A percentile compares a stretch with the other conserved stretches of the same genome.
Conservation (phyloP, 2,113 vertebrate species). For the Lanius collurio region DNA sequence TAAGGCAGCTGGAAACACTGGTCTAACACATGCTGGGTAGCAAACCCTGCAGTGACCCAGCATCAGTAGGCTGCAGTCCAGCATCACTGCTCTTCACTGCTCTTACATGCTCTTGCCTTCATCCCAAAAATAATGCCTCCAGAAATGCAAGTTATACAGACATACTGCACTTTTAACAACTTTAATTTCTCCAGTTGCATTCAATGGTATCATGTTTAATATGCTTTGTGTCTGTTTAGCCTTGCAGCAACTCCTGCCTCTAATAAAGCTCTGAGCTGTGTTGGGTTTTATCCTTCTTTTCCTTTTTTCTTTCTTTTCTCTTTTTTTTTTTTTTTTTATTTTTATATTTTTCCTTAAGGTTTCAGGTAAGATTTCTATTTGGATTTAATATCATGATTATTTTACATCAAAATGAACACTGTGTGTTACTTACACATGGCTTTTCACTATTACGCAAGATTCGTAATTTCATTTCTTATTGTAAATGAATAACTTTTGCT, state of each 20-base stretch:
- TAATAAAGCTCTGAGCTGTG: not conserved
- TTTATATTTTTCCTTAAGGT: not conserved
- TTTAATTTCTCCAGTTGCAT: not conserved
- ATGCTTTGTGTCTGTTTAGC: not conserved
- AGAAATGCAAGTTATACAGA: not conserved
- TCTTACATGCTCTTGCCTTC: not conserved
- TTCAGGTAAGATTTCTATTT: not conserved
- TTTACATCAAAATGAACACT: not conserved
- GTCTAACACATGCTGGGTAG: not conserved
- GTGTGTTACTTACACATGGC: not conserved
- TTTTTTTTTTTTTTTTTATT: too few species aligned
- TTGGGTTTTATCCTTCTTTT: too few species aligned
- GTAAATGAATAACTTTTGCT: not conserved
- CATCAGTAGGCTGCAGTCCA: not conserved
- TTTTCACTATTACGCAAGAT: not conserved
- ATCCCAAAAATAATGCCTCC: not conserved
- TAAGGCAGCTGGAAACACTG: not conserved
- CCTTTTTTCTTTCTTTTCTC: accelerated
- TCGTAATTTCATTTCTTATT: not conserved
- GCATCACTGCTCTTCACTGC: not conserved
- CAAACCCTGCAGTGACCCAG: not conserved
- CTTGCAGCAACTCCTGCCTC: not conserved
- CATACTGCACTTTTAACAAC: not conserved
- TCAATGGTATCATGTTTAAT: not conserved
- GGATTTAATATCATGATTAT: not conserved